Base-by-base conservation (phyloP, 2,113 vertebrate genomes). In the Sander lucioperca region DNA sequence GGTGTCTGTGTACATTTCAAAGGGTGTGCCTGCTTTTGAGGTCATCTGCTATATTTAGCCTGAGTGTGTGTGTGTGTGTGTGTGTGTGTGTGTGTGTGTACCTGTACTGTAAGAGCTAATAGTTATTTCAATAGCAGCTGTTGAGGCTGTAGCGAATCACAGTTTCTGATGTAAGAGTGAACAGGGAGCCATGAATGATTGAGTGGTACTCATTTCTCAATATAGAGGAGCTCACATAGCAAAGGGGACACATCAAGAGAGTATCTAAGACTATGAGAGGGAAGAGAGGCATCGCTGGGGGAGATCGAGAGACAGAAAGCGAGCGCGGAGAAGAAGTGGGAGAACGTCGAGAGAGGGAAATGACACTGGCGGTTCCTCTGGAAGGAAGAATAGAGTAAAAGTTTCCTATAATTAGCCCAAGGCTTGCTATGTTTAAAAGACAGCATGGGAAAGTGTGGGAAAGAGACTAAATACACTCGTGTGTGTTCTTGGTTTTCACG, bases 321-420 rank as follows among this genome's bases (percentile, higher is more conserved):
- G 50, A 83, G 79, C 6, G 0, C 14, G 6, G 27, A 51, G 77
- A 64, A 65, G 74, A 54, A 74, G 82, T 21, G 39, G 30, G 69
- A 57, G 62, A 54, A 62, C 25, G 11, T 10, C 16, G 15, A 62
- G 71, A 77, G 71, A 85, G 19, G 82, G 54, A 66, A 78, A 62
- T 57, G 89, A 88, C 59, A 76, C 73, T 72, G 62, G 50, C 59
- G 74, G 62, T 39, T 80, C 54, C 45, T 64, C 25, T 63, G 85
- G 61, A 83, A 65, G 74, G 54, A 23, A 79, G 71, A 84, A 75
- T 16, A 70, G 68, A 83, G 53, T n/a, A 36, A 45, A 71, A 70
- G 75, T 85, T 91, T 80, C 80, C 84, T 89, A 72, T 88, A 87
- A 92, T 94, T 86, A 90, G 87, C 89, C 77, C 0, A 67, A 86